These are phyloP conservation scores for Athripsodes cinereus DNA, from an alignment of 2,888 invertebrate genomes.

Conservation along the genomic window DNA sequence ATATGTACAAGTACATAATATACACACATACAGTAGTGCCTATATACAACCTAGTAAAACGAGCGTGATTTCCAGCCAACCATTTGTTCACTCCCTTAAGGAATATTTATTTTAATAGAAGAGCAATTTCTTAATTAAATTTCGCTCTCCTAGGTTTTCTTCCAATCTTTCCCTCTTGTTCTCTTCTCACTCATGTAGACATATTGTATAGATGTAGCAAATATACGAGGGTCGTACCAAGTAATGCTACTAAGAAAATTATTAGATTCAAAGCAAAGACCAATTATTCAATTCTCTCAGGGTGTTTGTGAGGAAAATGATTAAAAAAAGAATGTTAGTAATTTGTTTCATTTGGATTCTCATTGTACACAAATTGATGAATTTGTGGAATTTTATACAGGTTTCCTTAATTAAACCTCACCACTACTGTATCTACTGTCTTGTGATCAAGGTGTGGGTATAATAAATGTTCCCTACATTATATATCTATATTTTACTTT, in stretches of 20 bases:
- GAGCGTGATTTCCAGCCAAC: slow-evolving; percentile 15
- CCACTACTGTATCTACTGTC: no score
- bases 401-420: neutral
- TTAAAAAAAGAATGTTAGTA: neutral
- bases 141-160: slow-evolving; percentile 5
- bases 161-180: neutral
- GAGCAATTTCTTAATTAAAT: slow-evolving; percentile 24
- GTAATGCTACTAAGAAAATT: neutral
- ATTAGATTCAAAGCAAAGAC: neutral
- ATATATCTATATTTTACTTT: no score
- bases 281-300: neutral
- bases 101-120: slow-evolving; percentile 20
- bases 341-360: neutral
- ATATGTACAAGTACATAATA: no score
- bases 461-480: no score
- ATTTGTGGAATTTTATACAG: neutral
- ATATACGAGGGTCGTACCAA: neutral
- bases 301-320: neutral
- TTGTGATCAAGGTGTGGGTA: no score
- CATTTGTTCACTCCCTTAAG: slow-evolving; percentile 10
- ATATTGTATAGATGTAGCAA: no score
- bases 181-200: no score
- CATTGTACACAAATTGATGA: neutral
- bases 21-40: slow-evolving; percentile 10
- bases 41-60: slow-evolving; percentile 11